These are phyloP conservation scores for Gephyroberyx darwinii DNA, from an alignment of 2,797 vertebrate species.

Conservation along the genomic window DNA sequence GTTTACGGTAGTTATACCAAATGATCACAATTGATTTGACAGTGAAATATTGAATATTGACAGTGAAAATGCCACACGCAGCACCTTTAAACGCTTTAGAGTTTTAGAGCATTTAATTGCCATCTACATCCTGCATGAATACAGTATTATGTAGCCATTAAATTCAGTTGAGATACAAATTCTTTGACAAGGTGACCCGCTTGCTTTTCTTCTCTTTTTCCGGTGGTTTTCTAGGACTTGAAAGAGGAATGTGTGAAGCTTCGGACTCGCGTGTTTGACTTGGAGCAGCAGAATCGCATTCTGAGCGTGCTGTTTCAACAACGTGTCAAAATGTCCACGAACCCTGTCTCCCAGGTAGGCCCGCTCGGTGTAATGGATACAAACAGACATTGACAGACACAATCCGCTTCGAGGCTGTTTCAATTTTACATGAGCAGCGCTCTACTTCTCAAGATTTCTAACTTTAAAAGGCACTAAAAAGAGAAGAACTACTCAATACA, in stretches of 20 bases:
- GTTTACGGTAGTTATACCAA: too few species aligned
- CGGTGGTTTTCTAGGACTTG: slow-evolving; percentile 81
- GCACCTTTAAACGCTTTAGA: too few species aligned
- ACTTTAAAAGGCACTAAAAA: slow-evolving; percentile 33
- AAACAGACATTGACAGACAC: slow-evolving; percentile 48
- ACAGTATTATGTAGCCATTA: neutral
- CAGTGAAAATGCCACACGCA: too few species aligned
- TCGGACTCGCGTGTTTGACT: slow-evolving; percentile 91
- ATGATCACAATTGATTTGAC: too few species aligned
- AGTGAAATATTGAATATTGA: too few species aligned
- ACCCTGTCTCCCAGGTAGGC: slow-evolving; percentile 87
- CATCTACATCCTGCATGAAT: neutral
- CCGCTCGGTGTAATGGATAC: slow-evolving; percentile 11
- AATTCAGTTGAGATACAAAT: slow-evolving; percentile 14
- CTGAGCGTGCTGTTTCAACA: slow-evolving; percentile 91
- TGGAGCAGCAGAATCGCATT: slow-evolving; percentile 93
- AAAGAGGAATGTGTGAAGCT: slow-evolving; percentile 93
- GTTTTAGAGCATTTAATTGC: neutral
- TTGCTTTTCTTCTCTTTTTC: slow-evolving; percentile 5
- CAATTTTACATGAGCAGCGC: slow-evolving; percentile 61
- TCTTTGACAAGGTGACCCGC: slow-evolving; percentile 5
- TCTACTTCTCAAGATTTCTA: slow-evolving; percentile 54
- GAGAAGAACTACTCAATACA: neutral
- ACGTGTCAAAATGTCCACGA: slow-evolving; percentile 84
- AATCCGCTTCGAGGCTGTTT: slow-evolving; percentile 44